Evolutionary conservation across 2,888 invertebrate genomes (phyloP), one percentile per base, ranked within the genome.

Genomic region (Trachelus tabidus): DNA sequence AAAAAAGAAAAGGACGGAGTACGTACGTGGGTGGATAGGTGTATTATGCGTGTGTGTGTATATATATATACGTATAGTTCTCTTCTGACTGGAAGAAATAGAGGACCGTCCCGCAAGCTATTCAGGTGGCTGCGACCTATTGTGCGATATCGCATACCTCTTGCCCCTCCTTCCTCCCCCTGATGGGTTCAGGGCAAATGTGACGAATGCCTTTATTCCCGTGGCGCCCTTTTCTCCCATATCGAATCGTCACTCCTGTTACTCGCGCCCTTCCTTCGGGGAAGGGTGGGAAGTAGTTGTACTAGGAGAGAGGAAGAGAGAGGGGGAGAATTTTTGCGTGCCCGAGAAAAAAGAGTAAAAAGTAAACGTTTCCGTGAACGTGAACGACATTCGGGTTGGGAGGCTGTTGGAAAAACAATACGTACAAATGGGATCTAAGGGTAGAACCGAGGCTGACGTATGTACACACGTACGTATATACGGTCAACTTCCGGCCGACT

Each of bases 141-240:
- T 85, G 84, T 85, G 71, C 75, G 78, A 76, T 76, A 78, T 84
- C 81, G 81, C 82, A 71, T 76, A 77, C 78, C 84, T 78, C 71
- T 9, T 56, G 56, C 56, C 23, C 15, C 4, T 12, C 12, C 4
- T 12, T 3, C 12, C 4, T 12, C 15, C 12, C 15, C 40, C 23
- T 56, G 56, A 0, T 15, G 9, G 23, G 23, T 56, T 9, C 79
- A 81, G 80, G 80, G 79, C 79, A 77, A 75, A 78, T 83, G 81
- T 84, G 84, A 85, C 85, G 83, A 85, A 85, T 85, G 83, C 83
- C 82, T 83, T 81, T 85, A 85, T 84, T 9, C 56, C 23, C 9
- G 56, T 56, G 9, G 56, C 56, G 6, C 56, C 2, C 23, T 56
- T 56, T 56, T 56, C 23, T 56, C 23, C 23, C 56, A 56, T 56